Conservation (phyloP, 2,797 vertebrate species). For the Phoeniculus purpureus region DNA sequence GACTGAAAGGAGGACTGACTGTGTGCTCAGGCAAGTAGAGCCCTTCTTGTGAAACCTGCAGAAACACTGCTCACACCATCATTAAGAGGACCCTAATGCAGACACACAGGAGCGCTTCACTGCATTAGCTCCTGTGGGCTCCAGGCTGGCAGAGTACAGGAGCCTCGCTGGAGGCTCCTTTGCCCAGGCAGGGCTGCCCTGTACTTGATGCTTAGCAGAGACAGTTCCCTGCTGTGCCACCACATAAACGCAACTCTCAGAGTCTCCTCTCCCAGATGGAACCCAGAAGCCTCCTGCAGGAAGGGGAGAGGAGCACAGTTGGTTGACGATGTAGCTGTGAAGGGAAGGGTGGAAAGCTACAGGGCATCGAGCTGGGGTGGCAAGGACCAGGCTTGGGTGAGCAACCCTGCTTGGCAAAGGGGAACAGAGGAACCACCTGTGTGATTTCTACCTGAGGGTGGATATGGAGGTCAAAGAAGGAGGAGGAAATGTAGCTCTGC, state of each 20-base stretch:
- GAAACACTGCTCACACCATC: background rate
- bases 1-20: slow-evolving; percentile 38
- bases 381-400: background rate
- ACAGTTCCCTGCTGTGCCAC: accelerated
- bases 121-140: background rate
- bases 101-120: background rate
- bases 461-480: background rate
- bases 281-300: background rate
- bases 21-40: slow-evolving; percentile 9
- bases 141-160: background rate
- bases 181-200: background rate
- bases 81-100: background rate
- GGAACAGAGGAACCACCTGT: background rate
- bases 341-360: background rate
- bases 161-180: accelerated
- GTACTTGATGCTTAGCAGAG: background rate
- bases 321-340: background rate
- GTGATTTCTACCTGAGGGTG: background rate
- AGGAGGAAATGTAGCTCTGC: background rate
- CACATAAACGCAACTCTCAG: accelerated
- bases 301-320: background rate
- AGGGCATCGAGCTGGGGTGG: background rate
- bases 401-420: background rate
- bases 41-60: background rate
- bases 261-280: background rate